A percentile compares a stretch with the other conserved stretches of the same genome.
Evolutionary conservation across 2,113 vertebrate genomes (phyloP).

Genomic region (Speoplatyrhinus poulsoni): DNA sequence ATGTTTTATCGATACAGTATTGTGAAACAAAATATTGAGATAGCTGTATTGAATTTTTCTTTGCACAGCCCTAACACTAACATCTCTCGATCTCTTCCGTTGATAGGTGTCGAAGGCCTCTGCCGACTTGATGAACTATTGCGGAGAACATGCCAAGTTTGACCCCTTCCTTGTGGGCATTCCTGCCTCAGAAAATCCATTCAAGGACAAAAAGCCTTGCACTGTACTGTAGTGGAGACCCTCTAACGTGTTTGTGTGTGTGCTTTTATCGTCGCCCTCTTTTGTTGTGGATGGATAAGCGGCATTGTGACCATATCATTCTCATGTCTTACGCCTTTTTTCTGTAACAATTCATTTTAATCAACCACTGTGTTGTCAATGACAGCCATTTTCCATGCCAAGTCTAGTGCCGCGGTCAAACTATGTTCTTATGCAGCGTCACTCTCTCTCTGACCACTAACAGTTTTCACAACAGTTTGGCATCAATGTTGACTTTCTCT

Average conservation of each 20-base stretch:
- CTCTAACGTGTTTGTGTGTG: slow-evolving; percentile 8
- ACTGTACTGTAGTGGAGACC: slow-evolving; percentile 85
- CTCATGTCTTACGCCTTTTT: not conserved
- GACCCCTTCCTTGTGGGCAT: slow-evolving; percentile 92
- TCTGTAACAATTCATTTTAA: slow-evolving; percentile 25
- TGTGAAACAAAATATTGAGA: no score
- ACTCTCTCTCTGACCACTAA: slow-evolving; percentile 36
- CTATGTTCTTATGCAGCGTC: slow-evolving; percentile 7
- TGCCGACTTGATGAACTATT: slow-evolving; percentile 95
- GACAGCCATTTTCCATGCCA: no score
- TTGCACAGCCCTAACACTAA: not conserved
- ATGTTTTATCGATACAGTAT: no score
- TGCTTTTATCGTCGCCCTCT: slow-evolving; percentile 59
- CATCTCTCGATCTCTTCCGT: not conserved
- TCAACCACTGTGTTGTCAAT: slow-evolving; percentile 10
- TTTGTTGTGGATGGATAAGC: slow-evolving; percentile 38
- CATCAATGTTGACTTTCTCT: no score
- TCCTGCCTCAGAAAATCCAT: slow-evolving; percentile 94
- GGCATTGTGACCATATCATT: slow-evolving; percentile 27
- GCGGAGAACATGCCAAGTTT: slow-evolving; percentile 86
- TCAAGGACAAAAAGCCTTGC: slow-evolving; percentile 98
- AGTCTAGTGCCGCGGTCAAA: not conserved
- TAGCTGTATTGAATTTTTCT: not conserved
- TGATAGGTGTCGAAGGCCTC: slow-evolving; percentile 94
- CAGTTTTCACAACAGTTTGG: not conserved